Evolutionary conservation across 2,797 vertebrate species (phyloP).

Genomic region (Chelidonichthys spinosus): DNA sequence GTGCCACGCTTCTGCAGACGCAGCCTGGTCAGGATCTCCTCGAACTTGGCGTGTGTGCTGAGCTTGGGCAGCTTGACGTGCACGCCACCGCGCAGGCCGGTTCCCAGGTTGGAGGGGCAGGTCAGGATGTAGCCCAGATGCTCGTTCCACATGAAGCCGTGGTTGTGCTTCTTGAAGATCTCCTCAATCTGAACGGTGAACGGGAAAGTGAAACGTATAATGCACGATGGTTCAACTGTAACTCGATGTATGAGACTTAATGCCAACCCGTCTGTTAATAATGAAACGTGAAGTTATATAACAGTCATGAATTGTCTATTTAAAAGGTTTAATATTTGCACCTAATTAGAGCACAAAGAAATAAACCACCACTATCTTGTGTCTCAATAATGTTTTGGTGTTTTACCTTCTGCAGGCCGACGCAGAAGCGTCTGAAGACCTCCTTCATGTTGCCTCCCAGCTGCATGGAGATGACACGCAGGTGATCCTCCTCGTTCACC

Average conservation of each 20-base stretch:
- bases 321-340: not conserved
- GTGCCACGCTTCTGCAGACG: conserved; percentile 97
- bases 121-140: conserved; percentile 97
- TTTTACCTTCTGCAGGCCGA: conserved; percentile 85
- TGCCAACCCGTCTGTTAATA: not conserved
- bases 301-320: not conserved
- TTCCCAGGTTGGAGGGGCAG: conserved; percentile 97
- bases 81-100: conserved; percentile 93
- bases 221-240: not conserved
- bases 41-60: conserved; percentile 93
- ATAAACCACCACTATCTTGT: too few relatives aligned
- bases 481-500: conserved; percentile 98
- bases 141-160: conserved; percentile 96
- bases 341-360: not conserved
- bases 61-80: conserved; percentile 95
- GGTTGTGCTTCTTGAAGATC: conserved; percentile 94
- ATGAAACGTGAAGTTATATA: not conserved
- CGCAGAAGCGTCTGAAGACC: conserved; percentile 95
- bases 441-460: conserved; percentile 98
- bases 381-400: not conserved
- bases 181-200: conserved; percentile 88
- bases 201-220: not conserved
- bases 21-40: conserved; percentile 92
- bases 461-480: conserved; percentile 99
- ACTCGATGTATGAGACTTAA: not conserved